Evolutionary conservation across 2,797 vertebrate genomes (phyloP).

Genomic region (Anas flavirostris): DNA sequence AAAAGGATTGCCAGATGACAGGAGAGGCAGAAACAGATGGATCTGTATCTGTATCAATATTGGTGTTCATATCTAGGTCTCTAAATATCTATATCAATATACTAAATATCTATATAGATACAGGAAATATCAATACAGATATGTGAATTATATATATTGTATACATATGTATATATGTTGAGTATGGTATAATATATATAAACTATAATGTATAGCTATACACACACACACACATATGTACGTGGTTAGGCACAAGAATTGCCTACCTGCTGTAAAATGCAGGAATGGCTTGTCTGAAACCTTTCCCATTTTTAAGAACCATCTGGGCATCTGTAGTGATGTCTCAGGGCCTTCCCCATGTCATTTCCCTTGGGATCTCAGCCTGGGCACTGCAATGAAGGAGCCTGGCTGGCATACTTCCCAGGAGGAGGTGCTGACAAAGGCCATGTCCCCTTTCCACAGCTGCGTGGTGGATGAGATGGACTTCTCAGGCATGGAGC

Average conservation of each 20-base stretch:
- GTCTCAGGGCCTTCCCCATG: background rate
- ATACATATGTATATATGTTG: background rate
- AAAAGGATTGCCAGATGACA: background rate
- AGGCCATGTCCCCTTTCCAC: background rate
- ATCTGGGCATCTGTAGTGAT: background rate
- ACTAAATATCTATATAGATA: background rate
- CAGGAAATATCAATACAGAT: background rate
- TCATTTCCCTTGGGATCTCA: background rate
- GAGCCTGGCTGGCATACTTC: background rate
- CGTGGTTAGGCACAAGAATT: background rate
- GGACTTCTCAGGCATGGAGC: conserved; percentile 86
- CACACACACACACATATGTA: too few species aligned
- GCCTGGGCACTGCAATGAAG: fast-evolving
- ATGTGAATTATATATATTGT: background rate
- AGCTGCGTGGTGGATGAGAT: conserved; percentile 87
- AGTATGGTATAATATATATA: background rate
- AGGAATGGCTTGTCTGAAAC: background rate
- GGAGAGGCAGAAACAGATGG: background rate
- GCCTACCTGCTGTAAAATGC: background rate
- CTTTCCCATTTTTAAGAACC: background rate
- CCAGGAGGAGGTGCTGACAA: fast-evolving
- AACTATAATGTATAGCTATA: background rate
- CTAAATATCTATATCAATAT: background rate
- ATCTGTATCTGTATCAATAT: background rate
- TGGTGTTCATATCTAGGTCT: background rate